These are phyloP conservation scores for Belgica antarctica DNA, from an alignment of 2,888 invertebrate genomes.

Conservation along the genomic window DNA sequence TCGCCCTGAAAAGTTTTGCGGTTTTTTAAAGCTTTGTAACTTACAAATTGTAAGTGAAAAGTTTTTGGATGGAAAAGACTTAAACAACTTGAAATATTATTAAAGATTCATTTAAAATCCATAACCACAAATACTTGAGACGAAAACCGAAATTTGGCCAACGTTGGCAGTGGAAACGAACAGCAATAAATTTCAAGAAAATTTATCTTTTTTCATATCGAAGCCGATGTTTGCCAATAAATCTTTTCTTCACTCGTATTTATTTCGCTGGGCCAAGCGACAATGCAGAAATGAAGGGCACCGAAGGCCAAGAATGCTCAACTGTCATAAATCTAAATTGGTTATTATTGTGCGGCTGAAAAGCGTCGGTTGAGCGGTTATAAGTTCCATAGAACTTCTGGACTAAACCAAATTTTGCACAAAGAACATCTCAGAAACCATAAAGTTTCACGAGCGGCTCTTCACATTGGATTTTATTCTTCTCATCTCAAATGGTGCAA, in stretches of 20 bases:
- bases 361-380: too few species aligned
- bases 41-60: too few species aligned
- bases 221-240: neutral
- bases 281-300: neutral
- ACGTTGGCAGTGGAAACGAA: neutral
- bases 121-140: slow-evolving; percentile 10
- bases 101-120: slow-evolving; percentile 18
- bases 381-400: too few species aligned
- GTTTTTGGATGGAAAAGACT: too few species aligned
- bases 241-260: neutral
- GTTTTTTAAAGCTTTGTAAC: too few species aligned
- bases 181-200: slow-evolving; percentile 2
- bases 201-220: slow-evolving; percentile 7
- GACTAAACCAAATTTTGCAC: too few species aligned
- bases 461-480: too few species aligned
- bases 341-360: slow-evolving; percentile 9
- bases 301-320: slow-evolving; percentile 20
- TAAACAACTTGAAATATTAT: too few species aligned
- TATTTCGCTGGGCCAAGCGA: neutral
- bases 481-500: too few species aligned
- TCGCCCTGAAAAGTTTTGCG: too few species aligned
- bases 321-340: slow-evolving; percentile 36
- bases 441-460: too few species aligned
- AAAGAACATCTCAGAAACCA: too few species aligned
- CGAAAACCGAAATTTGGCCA: neutral